Base-by-base conservation (phyloP, 2,797 vertebrate genomes). In the Spondyliosoma cantharus region DNA sequence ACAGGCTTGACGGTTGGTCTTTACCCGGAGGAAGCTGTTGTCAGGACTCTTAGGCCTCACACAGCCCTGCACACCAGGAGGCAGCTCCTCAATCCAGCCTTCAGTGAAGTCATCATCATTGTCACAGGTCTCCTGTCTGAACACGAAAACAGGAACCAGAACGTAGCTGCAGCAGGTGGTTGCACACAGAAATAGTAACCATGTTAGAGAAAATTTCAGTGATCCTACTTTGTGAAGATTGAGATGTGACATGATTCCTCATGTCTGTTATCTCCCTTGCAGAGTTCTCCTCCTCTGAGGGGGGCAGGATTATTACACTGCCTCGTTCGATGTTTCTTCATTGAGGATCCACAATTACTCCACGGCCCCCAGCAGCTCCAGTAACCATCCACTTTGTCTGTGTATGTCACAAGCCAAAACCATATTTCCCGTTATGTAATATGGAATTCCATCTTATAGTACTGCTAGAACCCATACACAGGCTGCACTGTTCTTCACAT, bases 301-400 rank as follows among this genome's bases (percentile, higher is more conserved):
- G 96, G 96, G 0, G 90, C 17, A 0, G 97, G 97, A 75, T 99
- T 98, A 77, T 96, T 91, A 71, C 98, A 99, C 5, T 57, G 25
- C 4, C 98, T 93, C 0, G 69, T 95, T 24, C 97, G 95, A 0
- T 80, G 86, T 76, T 80, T 96, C 89, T 87, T 97, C 84, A 96
- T 94, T 49, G 92, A 85, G 29, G 84, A 50, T 2, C 90, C 87
- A 0, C 98, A 99, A 0, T 50, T 0, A 37, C 92, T 97, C 98
- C 98, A 99, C 0, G 93, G 61, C 7, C 95, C 95, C 97, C 98
- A 99, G 90, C 98, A 99, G 69, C 95, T 89, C 97, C 97, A 99
- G 64, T 73, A 93, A 1, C 97, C 98, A 32, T 98, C 97, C 7
- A 97, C 92, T 0, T 61, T 86, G 76, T 93, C 97, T 99, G 90